phyloP scores from a whole-genome alignment of 2,888 invertebrate species.

The Artemia sinica region DNA sequence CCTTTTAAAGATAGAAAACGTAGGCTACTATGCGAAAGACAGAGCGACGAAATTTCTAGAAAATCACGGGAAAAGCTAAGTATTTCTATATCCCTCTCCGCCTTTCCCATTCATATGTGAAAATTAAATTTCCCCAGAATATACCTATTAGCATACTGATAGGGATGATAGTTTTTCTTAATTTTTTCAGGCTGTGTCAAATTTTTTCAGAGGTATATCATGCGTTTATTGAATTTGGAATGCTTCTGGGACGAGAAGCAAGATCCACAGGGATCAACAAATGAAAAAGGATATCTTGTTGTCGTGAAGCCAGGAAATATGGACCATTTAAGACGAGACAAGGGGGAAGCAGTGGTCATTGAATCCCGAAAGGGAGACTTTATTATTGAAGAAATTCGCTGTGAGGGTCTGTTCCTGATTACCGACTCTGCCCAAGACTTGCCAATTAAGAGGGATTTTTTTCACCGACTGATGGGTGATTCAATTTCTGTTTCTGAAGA shows the following conservation, averaged over 20 bases:
- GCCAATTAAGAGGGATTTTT: slow-evolving; percentile 29
- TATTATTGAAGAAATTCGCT: slow-evolving; percentile 27
- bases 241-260: slow-evolving; percentile 10
- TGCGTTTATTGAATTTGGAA: slow-evolving; percentile 33
- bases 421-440: slow-evolving; percentile 33
- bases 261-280: slow-evolving; percentile 16
- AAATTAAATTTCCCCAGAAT: too few species aligned
- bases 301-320: slow-evolving; percentile 27
- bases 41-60: too few species aligned
- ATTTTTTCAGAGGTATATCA: slow-evolving; percentile 30
- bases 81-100: too few species aligned
- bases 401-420: slow-evolving; percentile 34
- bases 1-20: too few species aligned
- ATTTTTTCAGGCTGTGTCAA: slow-evolving; percentile 24
- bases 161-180: too few species aligned
- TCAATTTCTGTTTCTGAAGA: slow-evolving; percentile 32
- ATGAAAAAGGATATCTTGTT: slow-evolving; percentile 31
- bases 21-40: too few species aligned
- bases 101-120: too few species aligned
- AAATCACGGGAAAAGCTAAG: too few species aligned
- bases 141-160: too few species aligned
- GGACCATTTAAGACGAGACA: slow-evolving; percentile 28
- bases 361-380: slow-evolving; percentile 34
- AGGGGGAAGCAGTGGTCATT: slow-evolving; percentile 31
- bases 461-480: slow-evolving; percentile 29